phyloP scores from a whole-genome alignment of 2,888 invertebrate species.

The Barypeithes pellucidus region DNA sequence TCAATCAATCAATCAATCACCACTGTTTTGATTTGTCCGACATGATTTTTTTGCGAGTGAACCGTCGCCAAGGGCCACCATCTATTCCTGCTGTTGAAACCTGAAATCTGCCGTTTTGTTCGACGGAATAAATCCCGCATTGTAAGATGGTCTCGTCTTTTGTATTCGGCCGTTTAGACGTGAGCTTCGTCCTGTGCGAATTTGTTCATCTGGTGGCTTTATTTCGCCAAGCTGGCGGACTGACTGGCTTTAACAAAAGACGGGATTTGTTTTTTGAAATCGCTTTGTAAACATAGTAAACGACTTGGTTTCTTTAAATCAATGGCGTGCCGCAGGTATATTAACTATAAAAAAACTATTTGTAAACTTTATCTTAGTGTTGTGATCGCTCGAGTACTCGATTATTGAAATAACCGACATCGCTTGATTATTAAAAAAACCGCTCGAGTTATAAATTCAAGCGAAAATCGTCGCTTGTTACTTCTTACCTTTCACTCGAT shows the following conservation, averaged over 20 bases:
- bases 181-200: constrained; percentile 43
- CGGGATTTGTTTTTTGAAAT: constrained; percentile 37
- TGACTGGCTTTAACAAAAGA: constrained; percentile 44
- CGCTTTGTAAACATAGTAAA: constrained; percentile 18
- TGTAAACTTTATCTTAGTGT: too few species aligned
- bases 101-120: constrained; percentile 40
- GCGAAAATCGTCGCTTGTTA: too few species aligned
- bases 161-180: constrained; percentile 40
- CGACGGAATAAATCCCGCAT: constrained; percentile 38
- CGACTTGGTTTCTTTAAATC: constrained; percentile 18
- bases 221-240: constrained; percentile 36
- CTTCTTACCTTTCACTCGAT: too few species aligned
- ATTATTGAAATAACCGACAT: too few species aligned
- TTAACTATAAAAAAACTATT: too few species aligned
- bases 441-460: too few species aligned
- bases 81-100: constrained; percentile 31
- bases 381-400: too few species aligned
- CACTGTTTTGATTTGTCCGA: too few species aligned
- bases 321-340: neutral
- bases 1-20: too few species aligned
- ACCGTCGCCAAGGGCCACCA: constrained; percentile 13
- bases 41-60: too few species aligned
- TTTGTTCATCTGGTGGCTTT: constrained; percentile 50
- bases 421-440: too few species aligned
- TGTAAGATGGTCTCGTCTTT: constrained; percentile 37